Evolutionary conservation across 2,888 invertebrate species (phyloP).

Genomic region (Hypselothyrea guttata): DNA sequence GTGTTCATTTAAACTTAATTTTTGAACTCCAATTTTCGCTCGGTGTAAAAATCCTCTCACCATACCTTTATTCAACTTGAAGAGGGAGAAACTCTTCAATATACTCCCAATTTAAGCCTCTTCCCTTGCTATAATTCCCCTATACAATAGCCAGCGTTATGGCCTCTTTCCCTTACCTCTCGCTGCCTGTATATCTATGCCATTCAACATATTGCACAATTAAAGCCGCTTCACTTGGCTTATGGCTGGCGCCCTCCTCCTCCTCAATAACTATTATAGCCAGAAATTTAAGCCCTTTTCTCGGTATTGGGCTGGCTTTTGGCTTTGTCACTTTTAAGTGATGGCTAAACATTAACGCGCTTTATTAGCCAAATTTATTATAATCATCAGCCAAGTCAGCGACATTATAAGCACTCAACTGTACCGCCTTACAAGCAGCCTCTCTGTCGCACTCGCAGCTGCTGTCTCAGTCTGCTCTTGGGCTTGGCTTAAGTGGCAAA

Average conservation of each 20-base stretch:
- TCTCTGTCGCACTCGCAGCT: neutral
- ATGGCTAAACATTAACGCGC: slow-evolving; percentile 73
- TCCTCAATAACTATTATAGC: slow-evolving; percentile 12
- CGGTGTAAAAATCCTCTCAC: no score
- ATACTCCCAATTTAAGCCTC: no score
- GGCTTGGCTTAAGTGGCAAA: slow-evolving; percentile 14
- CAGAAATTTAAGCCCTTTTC: slow-evolving; percentile 35
- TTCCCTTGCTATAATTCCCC: no score
- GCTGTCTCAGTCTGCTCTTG: neutral
- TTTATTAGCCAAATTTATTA: slow-evolving; percentile 76
- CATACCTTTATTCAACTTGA: no score
- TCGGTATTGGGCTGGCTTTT: slow-evolving; percentile 27
- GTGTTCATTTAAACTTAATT: no score
- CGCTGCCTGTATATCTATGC: no score
- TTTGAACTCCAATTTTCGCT: no score
- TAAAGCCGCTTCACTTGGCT: neutral
- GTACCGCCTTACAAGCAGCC: neutral
- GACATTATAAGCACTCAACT: slow-evolving; percentile 9
- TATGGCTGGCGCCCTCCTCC: neutral
- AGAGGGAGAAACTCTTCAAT: no score
- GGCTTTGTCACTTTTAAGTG: slow-evolving; percentile 63
- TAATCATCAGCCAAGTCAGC: slow-evolving; percentile 47
- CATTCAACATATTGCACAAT: no score
- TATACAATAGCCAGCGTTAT: no score
- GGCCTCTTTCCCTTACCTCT: no score